Conservation (phyloP, 1,140 invertebrate species). For the Halictus rubicundus region DNA sequence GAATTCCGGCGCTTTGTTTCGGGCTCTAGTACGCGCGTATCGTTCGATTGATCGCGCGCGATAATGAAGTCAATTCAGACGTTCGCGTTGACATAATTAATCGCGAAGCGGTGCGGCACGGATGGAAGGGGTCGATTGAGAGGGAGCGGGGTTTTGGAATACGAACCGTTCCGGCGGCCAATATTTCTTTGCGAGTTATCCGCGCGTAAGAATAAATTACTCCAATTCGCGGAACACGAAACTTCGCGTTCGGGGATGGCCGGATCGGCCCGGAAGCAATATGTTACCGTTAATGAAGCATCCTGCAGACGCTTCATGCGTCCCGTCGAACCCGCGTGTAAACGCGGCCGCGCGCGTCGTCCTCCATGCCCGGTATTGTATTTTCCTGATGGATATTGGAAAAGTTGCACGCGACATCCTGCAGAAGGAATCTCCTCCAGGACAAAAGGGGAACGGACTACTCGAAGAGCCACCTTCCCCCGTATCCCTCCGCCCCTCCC, state of each 20-base stretch:
- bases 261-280: constrained; percentile 20
- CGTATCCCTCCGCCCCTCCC: no score
- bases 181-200: constrained; percentile 31
- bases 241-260: constrained; percentile 4
- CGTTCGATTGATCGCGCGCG: not conserved
- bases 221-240: not conserved
- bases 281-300: constrained; percentile 51
- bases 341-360: constrained; percentile 38
- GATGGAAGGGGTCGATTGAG: no score
- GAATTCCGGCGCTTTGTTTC: not conserved
- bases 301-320: constrained; percentile 28
- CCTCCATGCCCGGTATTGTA: constrained; percentile 18
- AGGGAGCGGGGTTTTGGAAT: not conserved
- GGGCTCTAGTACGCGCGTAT: no score
- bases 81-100: constrained; percentile 13
- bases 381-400: constrained; percentile 61
- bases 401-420: constrained; percentile 62
- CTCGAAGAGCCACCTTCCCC: constrained; percentile 25
- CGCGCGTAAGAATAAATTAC: constrained; percentile 20
- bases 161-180: not conserved
- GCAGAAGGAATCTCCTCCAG: constrained; percentile 45
- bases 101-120: not conserved
- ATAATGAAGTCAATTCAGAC: constrained; percentile 1
- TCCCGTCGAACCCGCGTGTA: constrained; percentile 23
- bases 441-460: constrained; percentile 24